Conservation (phyloP, 2,113 vertebrate species). For the Pseudolaguvia tuberculata region DNA sequence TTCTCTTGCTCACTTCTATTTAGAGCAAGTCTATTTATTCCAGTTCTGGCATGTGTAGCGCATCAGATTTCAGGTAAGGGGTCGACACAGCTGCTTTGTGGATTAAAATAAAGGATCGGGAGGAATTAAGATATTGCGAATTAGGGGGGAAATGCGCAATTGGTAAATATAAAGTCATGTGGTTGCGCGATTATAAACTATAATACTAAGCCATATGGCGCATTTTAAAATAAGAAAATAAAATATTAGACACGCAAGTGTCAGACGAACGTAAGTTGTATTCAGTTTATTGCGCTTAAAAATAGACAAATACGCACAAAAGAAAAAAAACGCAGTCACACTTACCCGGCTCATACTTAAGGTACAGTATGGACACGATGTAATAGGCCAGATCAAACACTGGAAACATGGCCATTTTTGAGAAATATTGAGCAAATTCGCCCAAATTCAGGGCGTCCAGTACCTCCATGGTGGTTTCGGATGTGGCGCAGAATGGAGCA, state of each 20-base stretch:
- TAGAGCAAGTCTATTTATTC: constrained; percentile 74
- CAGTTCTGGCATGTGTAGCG: constrained; percentile 60
- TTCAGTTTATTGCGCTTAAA: not conserved
- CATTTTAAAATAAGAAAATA: not conserved
- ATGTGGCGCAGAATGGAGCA: constrained; percentile 1
- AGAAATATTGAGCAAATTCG: constrained; percentile 83
- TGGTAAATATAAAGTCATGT: not conserved
- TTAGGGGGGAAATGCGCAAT: not conserved
- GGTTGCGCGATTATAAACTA: not conserved
- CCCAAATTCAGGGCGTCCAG: constrained; percentile 78
- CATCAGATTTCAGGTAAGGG: constrained; percentile 63
- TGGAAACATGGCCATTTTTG: constrained; percentile 88
- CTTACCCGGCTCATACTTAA: constrained; percentile 96
- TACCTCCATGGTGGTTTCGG: constrained; percentile 80
- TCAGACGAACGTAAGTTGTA: not conserved
- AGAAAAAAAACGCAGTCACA: not conserved
- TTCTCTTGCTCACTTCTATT: constrained; percentile 61
- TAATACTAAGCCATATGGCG: not conserved
- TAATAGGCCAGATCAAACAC: constrained; percentile 94
- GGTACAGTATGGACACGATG: constrained; percentile 94
- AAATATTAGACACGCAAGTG: not conserved
- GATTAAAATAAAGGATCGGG: not conserved
- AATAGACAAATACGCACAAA: too few relatives aligned
- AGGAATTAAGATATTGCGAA: too few relatives aligned
- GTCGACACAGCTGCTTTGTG: constrained; percentile 9